Evolutionary conservation across 2,797 vertebrate species (phyloP).

Genomic region (Bovichtus variegatus): DNA sequence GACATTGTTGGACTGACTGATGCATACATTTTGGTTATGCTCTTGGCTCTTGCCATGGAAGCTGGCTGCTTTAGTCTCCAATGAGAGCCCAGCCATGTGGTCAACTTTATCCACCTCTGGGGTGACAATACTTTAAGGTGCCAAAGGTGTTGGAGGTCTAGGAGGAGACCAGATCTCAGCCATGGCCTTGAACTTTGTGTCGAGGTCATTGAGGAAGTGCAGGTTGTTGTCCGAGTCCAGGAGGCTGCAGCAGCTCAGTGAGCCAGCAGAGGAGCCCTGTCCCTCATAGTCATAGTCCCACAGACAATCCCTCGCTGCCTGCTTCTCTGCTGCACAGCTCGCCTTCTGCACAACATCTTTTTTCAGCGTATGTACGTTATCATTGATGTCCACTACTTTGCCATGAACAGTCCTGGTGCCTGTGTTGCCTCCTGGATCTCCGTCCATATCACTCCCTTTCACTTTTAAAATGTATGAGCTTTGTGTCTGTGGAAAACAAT

Average conservation of each 20-base stretch:
- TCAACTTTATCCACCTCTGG: slow-evolving; percentile 4
- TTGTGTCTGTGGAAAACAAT: too few relatives aligned
- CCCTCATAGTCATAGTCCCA: slow-evolving; percentile 89
- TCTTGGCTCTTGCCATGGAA: not conserved
- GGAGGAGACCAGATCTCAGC: slow-evolving; percentile 83
- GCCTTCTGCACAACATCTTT: slow-evolving; percentile 88
- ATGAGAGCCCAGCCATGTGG: not conserved
- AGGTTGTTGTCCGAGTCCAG: slow-evolving; percentile 88
- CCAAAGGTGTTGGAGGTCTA: not conserved
- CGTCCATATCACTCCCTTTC: too few relatives aligned
- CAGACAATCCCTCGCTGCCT: slow-evolving; percentile 81
- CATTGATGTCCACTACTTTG: too few relatives aligned
- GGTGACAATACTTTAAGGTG: not conserved
- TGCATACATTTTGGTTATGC: not conserved
- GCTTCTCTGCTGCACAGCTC: slow-evolving; percentile 67
- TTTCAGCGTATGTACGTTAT: too few relatives aligned
- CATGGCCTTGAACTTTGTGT: slow-evolving; percentile 92
- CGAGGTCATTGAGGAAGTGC: slow-evolving; percentile 89
- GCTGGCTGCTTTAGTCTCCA: not conserved
- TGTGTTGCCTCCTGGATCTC: too few relatives aligned
- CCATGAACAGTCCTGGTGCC: too few relatives aligned
- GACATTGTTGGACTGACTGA: not conserved
- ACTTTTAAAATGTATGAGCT: too few relatives aligned
- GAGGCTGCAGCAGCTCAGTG: slow-evolving; percentile 90
- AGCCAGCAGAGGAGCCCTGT: slow-evolving; percentile 84